Percentiles rank a stretch among this genome's conserved stretches.
These are phyloP conservation scores for Pectinophora gossypiella DNA, from an alignment of 1,140 invertebrate species.

Conservation along the genomic window DNA sequence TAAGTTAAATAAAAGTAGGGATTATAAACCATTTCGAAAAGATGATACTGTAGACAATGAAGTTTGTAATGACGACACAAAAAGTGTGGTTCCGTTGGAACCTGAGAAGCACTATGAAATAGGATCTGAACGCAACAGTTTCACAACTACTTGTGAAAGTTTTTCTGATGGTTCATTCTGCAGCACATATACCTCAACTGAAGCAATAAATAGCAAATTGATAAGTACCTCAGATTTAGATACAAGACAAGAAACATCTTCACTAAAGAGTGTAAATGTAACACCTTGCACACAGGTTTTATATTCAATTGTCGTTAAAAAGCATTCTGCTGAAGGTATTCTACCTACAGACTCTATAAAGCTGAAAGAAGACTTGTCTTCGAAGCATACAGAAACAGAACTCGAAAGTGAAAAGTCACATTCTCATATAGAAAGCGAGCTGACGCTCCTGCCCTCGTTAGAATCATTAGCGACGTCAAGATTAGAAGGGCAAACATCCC, in stretches of 20 bases:
- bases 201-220: constrained; percentile 21
- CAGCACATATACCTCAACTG: constrained; percentile 39
- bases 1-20: constrained; percentile 69
- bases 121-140: background rate
- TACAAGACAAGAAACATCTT: background rate
- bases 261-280: background rate
- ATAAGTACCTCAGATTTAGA: constrained; percentile 10
- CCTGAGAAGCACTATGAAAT: background rate
- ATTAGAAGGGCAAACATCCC: constrained; percentile 7
- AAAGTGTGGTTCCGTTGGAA: no score
- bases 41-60: constrained; percentile 10
- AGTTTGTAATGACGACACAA: no score
- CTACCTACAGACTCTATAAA: no score
- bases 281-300: constrained; percentile 23
- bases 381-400: no score
- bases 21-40: constrained; percentile 39
- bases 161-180: constrained; percentile 55
- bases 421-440: no score
- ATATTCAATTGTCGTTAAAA: constrained; percentile 25
- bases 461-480: constrained; percentile 4
- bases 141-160: constrained; percentile 28
- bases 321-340: constrained; percentile 4
- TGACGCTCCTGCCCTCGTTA: no score
- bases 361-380: no score
- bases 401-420: no score